Conservation (phyloP, 2,888 invertebrate species). For the Cheilosia urbana region DNA sequence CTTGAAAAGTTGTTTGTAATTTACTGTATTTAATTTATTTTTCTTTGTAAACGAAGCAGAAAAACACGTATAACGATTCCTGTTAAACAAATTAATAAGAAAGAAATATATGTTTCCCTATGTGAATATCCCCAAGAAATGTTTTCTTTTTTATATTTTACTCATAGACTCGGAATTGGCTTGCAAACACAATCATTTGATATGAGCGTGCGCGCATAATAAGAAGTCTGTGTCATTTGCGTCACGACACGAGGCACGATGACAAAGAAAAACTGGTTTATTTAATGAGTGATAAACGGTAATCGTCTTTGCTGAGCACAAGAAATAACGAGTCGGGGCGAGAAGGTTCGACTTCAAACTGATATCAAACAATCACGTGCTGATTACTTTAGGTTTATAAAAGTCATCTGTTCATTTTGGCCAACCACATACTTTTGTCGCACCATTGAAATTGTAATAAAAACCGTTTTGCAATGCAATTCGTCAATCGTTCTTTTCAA, state of each 20-base stretch:
- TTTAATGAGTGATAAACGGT: constrained; percentile 6
- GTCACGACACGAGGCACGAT: constrained; percentile 32
- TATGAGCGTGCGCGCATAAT: constrained; percentile 11
- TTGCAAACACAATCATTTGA: background rate
- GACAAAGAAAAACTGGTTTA: background rate
- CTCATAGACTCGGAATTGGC: background rate
- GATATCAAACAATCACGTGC: constrained; percentile 18
- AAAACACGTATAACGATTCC: constrained; percentile 30
- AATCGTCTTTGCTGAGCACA: background rate
- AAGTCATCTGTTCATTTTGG: background rate
- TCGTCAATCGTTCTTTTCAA: no score
- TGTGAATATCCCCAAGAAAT: constrained; percentile 54
- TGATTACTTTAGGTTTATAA: background rate
- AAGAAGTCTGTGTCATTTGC: background rate
- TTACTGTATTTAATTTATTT: constrained; percentile 28
- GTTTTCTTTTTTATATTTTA: constrained; percentile 20
- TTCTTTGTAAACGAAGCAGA: constrained; percentile 32
- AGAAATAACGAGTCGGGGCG: no score
- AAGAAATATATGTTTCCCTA: constrained; percentile 52
- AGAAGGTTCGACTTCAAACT: background rate
- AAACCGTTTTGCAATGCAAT: no score
- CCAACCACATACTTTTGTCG: background rate
- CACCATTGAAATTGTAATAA: no score
- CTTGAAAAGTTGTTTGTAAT: constrained; percentile 38
- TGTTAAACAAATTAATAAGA: constrained; percentile 46